These are phyloP conservation scores for Olivierus martensii DNA, from an alignment of 1,140 invertebrate species.

Conservation along the genomic window DNA sequence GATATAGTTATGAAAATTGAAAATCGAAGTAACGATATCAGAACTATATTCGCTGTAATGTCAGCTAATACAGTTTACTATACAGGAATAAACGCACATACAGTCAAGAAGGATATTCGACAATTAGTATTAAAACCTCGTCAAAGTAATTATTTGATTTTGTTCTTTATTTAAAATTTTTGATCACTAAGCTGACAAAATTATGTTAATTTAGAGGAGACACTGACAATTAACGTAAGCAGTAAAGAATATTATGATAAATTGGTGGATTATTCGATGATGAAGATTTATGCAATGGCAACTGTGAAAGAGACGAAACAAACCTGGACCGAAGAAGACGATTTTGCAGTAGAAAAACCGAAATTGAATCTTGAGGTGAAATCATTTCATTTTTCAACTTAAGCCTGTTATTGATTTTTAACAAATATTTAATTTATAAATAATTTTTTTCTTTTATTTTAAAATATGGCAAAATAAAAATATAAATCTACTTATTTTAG, in stretches of 20 bases:
- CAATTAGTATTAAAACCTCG: slow-evolving; percentile 16
- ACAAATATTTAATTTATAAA: too few relatives aligned
- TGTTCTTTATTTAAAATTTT: too few relatives aligned
- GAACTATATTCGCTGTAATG: slow-evolving; percentile 48
- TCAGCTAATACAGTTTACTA: slow-evolving; percentile 55
- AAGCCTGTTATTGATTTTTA: too few relatives aligned
- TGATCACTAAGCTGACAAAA: too few relatives aligned
- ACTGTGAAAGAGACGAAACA: slow-evolving; percentile 67
- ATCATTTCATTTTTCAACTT: too few relatives aligned
- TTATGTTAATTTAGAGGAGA: slow-evolving; percentile 40
- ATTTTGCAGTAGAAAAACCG: slow-evolving; percentile 72
- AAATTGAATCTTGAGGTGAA: slow-evolving; percentile 40
- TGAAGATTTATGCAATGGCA: slow-evolving; percentile 69
- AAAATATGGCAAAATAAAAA: neutral
- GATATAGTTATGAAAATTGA: slow-evolving; percentile 17
- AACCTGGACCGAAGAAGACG: slow-evolving; percentile 79
- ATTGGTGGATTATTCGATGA: slow-evolving; percentile 62
- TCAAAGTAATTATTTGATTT: slow-evolving; percentile 16
- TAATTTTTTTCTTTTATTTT: neutral
- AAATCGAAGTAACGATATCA: slow-evolving; percentile 35
- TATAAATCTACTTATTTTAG: slow-evolving; percentile 1
- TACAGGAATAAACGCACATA: slow-evolving; percentile 50
- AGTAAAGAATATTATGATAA: slow-evolving; percentile 65
- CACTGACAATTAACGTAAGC: slow-evolving; percentile 51
- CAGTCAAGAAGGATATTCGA: slow-evolving; percentile 49